Conservation (phyloP, 2,113 vertebrate species). For the Sinocyclocheilus maitianheensis region DNA sequence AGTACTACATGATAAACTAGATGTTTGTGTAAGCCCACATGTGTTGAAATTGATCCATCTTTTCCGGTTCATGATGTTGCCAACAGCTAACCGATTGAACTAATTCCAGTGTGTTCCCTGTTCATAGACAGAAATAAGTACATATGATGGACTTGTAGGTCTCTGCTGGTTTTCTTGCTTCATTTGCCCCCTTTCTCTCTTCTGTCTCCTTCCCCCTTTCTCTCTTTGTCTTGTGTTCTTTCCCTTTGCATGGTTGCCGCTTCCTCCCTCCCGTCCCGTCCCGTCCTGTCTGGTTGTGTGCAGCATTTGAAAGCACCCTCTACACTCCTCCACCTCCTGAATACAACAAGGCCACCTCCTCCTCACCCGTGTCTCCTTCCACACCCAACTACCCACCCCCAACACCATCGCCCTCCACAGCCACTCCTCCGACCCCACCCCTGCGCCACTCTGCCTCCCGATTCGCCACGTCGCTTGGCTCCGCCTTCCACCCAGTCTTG, state of each 20-base stretch:
- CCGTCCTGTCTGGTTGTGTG: constrained; percentile 68
- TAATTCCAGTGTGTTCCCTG: constrained; percentile 74
- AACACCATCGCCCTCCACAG: constrained; percentile 77
- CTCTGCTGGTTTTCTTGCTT: constrained; percentile 87
- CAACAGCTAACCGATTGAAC: constrained; percentile 78
- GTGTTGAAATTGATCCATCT: constrained; percentile 27
- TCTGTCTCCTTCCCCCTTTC: constrained; percentile 78
- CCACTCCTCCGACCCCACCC: constrained; percentile 92
- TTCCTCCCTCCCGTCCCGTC: constrained; percentile 59
- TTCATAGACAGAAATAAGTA: constrained; percentile 55
- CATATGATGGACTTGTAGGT: constrained; percentile 76
- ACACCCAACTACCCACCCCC: constrained; percentile 75
- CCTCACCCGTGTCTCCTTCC: constrained; percentile 81
- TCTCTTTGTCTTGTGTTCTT: constrained; percentile 78
- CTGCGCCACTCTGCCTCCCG: constrained; percentile 92
- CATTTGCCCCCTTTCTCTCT: constrained; percentile 89
- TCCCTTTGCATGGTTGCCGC: constrained; percentile 71
- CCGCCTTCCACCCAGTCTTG: constrained; percentile 96
- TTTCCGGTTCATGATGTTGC: constrained; percentile 51
- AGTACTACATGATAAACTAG: constrained; percentile 30
- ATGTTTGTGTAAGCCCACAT: constrained; percentile 28
- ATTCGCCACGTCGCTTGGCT: constrained; percentile 94
- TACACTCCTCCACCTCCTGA: constrained; percentile 87
- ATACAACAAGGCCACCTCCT: constrained; percentile 85
- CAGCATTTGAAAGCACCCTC: constrained; percentile 92